A percentile compares a stretch with the other conserved stretches of the same genome.
phyloP scores from a whole-genome alignment of 2,113 vertebrate species.

The Brachionichthys hirsutus region DNA sequence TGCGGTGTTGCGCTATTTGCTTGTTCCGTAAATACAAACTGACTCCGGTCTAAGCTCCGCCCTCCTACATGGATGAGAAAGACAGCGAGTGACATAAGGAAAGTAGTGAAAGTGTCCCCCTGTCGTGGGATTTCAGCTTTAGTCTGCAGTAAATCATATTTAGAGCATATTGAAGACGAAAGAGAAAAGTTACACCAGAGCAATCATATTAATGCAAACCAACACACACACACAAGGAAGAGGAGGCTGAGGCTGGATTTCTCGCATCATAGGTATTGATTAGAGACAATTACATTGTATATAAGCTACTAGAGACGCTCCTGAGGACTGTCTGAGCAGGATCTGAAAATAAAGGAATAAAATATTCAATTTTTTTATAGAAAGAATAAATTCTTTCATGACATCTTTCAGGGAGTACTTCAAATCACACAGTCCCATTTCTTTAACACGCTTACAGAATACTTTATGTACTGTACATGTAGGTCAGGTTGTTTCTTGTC shows the following conservation, averaged over 20 bases:
- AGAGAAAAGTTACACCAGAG: conserved; percentile 1
- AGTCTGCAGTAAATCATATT: not conserved
- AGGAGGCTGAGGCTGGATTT: conserved; percentile 7
- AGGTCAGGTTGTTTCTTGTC: no score
- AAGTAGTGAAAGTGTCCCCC: conserved; percentile 29
- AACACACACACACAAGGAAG: not conserved
- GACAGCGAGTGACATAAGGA: conserved; percentile 22
- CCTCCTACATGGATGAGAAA: conserved; percentile 44
- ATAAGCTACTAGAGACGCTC: not conserved
- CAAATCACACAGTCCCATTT: no score
- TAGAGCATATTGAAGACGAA: not conserved
- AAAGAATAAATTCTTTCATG: no score
- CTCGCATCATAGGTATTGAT: conserved; percentile 7
- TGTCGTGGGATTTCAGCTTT: conserved; percentile 33
- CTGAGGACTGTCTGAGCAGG: not conserved
- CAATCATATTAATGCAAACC: not conserved
- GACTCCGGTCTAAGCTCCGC: conserved; percentile 19
- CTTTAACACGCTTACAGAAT: no score
- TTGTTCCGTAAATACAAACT: conserved; percentile 36
- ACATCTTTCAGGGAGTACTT: no score
- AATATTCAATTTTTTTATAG: no score
- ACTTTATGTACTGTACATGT: no score
- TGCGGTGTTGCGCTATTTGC: conserved; percentile 38
- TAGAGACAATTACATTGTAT: conserved; percentile 3
- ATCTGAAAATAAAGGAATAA: no score